phyloP scores from a whole-genome alignment of 2,888 invertebrate species.

The Calameuta filiformis region DNA sequence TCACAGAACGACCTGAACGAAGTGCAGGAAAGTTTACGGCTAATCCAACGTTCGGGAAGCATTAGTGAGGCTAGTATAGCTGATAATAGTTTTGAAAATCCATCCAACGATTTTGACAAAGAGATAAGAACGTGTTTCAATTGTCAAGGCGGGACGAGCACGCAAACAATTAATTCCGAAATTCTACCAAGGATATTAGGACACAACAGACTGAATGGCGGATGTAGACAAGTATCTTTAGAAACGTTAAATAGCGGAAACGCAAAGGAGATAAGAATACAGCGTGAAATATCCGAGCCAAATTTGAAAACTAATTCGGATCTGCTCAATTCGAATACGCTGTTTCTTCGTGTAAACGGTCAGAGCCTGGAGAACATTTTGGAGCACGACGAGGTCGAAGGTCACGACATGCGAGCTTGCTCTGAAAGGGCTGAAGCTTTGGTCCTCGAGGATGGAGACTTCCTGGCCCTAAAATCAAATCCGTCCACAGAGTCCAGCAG shows the following conservation, averaged over 20 bases:
- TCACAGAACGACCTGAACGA: slow-evolving; percentile 9
- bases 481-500: slow-evolving; percentile 11
- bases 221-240: slow-evolving; percentile 5
- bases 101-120: background rate
- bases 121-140: slow-evolving; percentile 11
- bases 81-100: background rate
- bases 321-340: slow-evolving; percentile 25
- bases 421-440: slow-evolving; percentile 19
- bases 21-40: slow-evolving; percentile 8
- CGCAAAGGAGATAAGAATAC: slow-evolving; percentile 10
- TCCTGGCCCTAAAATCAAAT: background rate
- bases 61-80: background rate
- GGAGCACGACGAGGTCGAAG: slow-evolving; percentile 50
- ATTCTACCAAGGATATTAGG: background rate
- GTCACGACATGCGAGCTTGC: background rate
- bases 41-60: slow-evolving; percentile 7
- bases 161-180: background rate
- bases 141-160: slow-evolving; percentile 1
- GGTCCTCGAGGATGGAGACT: slow-evolving; percentile 25
- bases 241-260: slow-evolving; percentile 2
- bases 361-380: slow-evolving; percentile 58
- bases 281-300: slow-evolving; percentile 57
- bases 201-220: slow-evolving; percentile 6
- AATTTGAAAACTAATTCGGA: slow-evolving; percentile 47
- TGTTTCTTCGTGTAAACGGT: slow-evolving; percentile 43